A percentile compares a stretch with the other conserved stretches of the same genome.
These are phyloP conservation scores for Oligia fasciuncula DNA, from an alignment of 2,888 invertebrate species.

Conservation along the genomic window DNA sequence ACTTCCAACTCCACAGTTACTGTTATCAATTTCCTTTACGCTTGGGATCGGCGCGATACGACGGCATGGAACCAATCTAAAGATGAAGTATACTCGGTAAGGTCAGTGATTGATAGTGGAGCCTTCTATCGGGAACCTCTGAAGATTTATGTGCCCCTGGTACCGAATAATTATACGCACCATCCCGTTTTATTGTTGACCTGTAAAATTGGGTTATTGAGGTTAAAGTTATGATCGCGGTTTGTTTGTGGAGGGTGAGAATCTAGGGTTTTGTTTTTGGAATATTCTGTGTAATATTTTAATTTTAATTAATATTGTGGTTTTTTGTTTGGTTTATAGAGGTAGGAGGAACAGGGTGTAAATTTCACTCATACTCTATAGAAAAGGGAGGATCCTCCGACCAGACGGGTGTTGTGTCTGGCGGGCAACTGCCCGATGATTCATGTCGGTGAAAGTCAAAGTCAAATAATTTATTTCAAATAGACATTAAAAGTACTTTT, in stretches of 20 bases:
- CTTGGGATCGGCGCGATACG: conserved; percentile 55
- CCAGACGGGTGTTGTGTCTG: too few species aligned
- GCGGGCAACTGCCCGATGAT: too few species aligned
- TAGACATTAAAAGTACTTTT: too few species aligned
- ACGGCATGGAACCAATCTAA: conserved; percentile 66
- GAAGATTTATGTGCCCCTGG: conserved; percentile 71
- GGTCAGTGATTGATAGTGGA: conserved; percentile 74
- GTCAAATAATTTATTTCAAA: too few species aligned
- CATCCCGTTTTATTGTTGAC: conserved; percentile 68
- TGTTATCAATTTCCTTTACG: conserved; percentile 63
- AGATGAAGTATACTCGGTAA: conserved; percentile 65
- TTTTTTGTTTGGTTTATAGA: not conserved
- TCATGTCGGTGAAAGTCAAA: too few species aligned
- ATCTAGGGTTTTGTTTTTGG: not conserved
- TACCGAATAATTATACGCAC: conserved; percentile 72
- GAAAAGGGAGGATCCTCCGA: too few species aligned
- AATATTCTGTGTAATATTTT: conserved; percentile 12
- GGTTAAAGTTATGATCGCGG: conserved; percentile 40
- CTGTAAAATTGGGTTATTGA: conserved; percentile 59
- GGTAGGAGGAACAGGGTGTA: too few species aligned
- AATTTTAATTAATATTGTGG: not conserved
- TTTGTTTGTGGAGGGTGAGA: conserved; percentile 14
- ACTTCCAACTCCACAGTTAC: conserved; percentile 34
- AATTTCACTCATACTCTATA: too few species aligned
- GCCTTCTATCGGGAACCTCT: conserved; percentile 67